A percentile compares a stretch with the other conserved stretches of the same genome.
Conservation (phyloP, 2,888 invertebrate species). For the Sisyra terminalis region DNA sequence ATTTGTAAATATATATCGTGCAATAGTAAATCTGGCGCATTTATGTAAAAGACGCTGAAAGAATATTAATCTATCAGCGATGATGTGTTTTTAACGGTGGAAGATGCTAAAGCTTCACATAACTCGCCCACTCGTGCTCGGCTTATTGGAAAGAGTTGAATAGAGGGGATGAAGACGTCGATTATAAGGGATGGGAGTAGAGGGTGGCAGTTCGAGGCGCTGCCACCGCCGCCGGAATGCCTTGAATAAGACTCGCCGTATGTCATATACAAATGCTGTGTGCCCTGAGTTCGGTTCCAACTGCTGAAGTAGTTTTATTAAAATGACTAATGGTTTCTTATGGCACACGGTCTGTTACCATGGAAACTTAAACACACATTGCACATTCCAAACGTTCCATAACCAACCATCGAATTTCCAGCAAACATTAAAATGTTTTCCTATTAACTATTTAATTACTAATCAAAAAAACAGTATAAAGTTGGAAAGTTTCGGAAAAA, state of each 20-base stretch:
- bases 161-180: background rate
- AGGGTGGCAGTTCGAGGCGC: background rate
- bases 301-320: constrained; percentile 21
- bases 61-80: no score
- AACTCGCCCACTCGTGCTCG: background rate
- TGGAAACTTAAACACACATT: constrained; percentile 22
- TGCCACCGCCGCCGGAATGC: background rate
- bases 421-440: no score
- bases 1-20: no score
- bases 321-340: constrained; percentile 26
- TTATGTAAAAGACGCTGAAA: no score
- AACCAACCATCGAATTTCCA: no score
- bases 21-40: no score
- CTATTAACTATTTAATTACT: no score
- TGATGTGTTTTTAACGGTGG: background rate
- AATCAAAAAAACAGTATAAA: no score
- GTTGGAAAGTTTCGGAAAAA: no score
- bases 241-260: constrained; percentile 1
- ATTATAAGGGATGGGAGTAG: background rate
- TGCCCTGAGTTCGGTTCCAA: constrained; percentile 18
- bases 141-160: background rate
- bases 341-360: constrained; percentile 19
- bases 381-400: background rate
- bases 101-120: background rate
- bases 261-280: constrained; percentile 15